These are phyloP conservation scores for Butastur rufipennis DNA, from an alignment of 2,113 vertebrate species.

Conservation along the genomic window DNA sequence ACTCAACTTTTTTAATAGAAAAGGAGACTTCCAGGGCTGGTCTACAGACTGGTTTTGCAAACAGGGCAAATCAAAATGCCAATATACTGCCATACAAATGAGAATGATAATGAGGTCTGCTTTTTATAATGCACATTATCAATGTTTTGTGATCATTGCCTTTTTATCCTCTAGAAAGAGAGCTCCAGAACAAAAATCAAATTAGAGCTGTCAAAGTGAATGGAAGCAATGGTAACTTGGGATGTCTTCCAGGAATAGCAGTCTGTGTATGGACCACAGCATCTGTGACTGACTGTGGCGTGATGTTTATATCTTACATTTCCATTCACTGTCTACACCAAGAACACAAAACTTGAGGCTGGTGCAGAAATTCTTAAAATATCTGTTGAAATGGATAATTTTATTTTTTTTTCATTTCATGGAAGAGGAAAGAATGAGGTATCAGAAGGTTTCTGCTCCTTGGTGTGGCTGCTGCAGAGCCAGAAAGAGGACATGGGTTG, in stretches of 20 bases:
- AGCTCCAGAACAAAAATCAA: not conserved
- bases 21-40: not conserved
- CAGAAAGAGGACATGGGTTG: not conserved
- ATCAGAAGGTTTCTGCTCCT: not conserved
- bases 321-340: not conserved
- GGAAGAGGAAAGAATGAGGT: not conserved
- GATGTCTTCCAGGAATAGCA: not conserved
- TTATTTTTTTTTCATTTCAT: not conserved
- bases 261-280: not conserved
- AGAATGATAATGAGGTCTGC: not conserved
- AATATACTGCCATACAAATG: not conserved
- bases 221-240: not conserved
- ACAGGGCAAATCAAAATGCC: not conserved
- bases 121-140: not conserved
- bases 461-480: not conserved
- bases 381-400: not conserved
- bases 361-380: not conserved
- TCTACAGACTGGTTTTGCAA: not conserved
- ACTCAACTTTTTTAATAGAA: not conserved
- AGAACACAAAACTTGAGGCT: not conserved
- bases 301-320: not conserved
- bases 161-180: not conserved
- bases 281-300: not conserved
- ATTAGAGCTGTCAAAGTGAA: not conserved
- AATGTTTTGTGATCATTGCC: not conserved